Evolutionary conservation across 2,888 invertebrate genomes (phyloP).

Genomic region (Drosophila mimetica): DNA sequence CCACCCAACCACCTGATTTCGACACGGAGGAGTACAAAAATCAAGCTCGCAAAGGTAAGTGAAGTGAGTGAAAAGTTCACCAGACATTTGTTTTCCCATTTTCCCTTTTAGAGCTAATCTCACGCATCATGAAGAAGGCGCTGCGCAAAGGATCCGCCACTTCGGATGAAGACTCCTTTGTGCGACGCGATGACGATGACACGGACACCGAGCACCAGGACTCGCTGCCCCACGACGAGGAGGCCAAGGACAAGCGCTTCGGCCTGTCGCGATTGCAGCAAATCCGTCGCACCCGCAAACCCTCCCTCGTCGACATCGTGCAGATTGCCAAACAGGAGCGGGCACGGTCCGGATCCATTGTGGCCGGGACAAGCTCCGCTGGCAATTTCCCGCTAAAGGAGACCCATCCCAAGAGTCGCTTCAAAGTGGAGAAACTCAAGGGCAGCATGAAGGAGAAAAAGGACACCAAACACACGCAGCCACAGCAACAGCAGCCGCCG

Average conservation of each 20-base stretch:
- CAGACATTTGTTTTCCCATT: slow-evolving; percentile 2
- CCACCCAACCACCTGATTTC: slow-evolving; percentile 80
- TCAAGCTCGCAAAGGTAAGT: slow-evolving; percentile 83
- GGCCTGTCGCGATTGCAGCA: slow-evolving; percentile 77
- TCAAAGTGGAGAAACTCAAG: slow-evolving; percentile 74
- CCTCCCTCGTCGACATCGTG: slow-evolving; percentile 83
- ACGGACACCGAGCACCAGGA: slow-evolving; percentile 90
- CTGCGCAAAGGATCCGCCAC: slow-evolving; percentile 86
- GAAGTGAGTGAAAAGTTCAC: slow-evolving; percentile 22
- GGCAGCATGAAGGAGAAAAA: slow-evolving; percentile 58
- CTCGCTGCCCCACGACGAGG: slow-evolving; percentile 87
- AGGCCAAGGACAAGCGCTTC: slow-evolving; percentile 76
- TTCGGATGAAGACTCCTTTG: slow-evolving; percentile 85
- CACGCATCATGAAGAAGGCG: slow-evolving; percentile 84
- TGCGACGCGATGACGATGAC: slow-evolving; percentile 85
- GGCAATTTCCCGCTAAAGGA: slow-evolving; percentile 63
- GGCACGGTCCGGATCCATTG: slow-evolving; percentile 67
- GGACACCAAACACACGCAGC: slow-evolving; percentile 52
- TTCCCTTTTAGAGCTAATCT: slow-evolving; percentile 84
- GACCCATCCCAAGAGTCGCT: slow-evolving; percentile 77
- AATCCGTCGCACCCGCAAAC: slow-evolving; percentile 80
- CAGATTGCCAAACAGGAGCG: slow-evolving; percentile 81
- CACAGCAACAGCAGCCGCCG: slow-evolving; percentile 34
- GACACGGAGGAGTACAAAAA: slow-evolving; percentile 83
- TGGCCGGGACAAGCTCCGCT: slow-evolving; percentile 41